These are phyloP conservation scores for Paralichthys olivaceus DNA, from an alignment of 2,113 vertebrate species.

Conservation along the genomic window DNA sequence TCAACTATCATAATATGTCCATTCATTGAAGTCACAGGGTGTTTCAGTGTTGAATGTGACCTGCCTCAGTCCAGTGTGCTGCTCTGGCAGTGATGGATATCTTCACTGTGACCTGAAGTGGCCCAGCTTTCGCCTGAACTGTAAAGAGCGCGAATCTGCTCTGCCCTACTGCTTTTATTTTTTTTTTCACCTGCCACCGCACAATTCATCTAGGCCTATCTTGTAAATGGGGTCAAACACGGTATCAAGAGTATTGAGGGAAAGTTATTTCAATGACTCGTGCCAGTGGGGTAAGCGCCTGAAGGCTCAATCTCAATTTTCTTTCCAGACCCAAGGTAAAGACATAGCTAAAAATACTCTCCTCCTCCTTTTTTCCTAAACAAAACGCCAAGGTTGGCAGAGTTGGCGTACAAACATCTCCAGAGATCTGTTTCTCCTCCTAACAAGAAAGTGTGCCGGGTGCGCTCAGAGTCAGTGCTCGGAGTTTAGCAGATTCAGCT, in stretches of 20 bases:
- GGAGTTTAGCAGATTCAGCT: slow-evolving; percentile 60
- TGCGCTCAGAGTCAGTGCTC: slow-evolving; percentile 45
- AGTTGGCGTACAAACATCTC: slow-evolving; percentile 60
- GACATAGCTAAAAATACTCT: slow-evolving; percentile 75
- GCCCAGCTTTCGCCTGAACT: slow-evolving; percentile 49
- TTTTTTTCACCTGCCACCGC: slow-evolving; percentile 42
- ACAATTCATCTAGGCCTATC: slow-evolving; percentile 66
- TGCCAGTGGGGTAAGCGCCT: slow-evolving; percentile 59
- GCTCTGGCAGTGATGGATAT: slow-evolving; percentile 58
- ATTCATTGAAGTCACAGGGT: slow-evolving; percentile 16
- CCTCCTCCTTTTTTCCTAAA: slow-evolving; percentile 48
- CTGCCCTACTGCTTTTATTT: slow-evolving; percentile 19
- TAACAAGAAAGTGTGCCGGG: slow-evolving; percentile 45
- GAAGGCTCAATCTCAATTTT: slow-evolving; percentile 70
- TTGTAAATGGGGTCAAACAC: slow-evolving; percentile 75
- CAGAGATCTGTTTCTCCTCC: slow-evolving; percentile 60
- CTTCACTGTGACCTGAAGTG: slow-evolving; percentile 58
- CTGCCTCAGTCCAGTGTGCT: slow-evolving; percentile 21
- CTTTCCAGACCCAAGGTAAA: slow-evolving; percentile 72
- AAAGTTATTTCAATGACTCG: slow-evolving; percentile 83
- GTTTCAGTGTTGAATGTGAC: slow-evolving; percentile 29
- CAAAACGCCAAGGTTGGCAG: slow-evolving; percentile 68
- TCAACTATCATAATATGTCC: not conserved
- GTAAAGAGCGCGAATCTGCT: slow-evolving; percentile 23
- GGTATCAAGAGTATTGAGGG: slow-evolving; percentile 70